Evolutionary conservation across 2,797 vertebrate species (phyloP).

Genomic region (Thaleichthys pacificus): DNA sequence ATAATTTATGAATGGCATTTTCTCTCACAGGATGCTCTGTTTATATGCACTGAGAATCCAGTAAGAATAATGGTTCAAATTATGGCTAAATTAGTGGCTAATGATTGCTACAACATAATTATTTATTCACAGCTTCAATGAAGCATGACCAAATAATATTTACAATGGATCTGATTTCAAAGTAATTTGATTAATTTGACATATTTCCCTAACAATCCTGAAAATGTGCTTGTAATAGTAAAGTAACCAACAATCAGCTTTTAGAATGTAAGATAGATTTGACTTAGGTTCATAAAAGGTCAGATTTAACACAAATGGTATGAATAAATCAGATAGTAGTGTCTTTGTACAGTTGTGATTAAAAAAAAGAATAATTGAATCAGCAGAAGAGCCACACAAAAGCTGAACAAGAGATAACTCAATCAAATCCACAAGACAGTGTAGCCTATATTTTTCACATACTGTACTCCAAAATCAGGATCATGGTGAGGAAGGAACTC

Average conservation of each 20-base stretch:
- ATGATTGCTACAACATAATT: slow-evolving; percentile 17
- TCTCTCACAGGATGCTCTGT: neutral
- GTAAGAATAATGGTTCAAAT: too few relatives aligned
- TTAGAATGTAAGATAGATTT: too few relatives aligned
- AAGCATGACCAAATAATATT: neutral
- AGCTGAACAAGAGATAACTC: neutral
- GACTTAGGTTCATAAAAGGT: neutral
- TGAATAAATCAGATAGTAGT: neutral
- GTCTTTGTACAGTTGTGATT: too few relatives aligned
- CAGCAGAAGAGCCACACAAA: too few relatives aligned
- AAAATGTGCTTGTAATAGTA: too few relatives aligned
- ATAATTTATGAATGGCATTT: neutral
- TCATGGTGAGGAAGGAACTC: neutral
- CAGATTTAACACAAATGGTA: neutral
- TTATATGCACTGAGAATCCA: too few relatives aligned
- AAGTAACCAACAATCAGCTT: too few relatives aligned
- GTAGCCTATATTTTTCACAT: neutral
- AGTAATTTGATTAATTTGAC: neutral
- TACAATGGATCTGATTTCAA: neutral
- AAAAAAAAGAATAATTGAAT: too few relatives aligned
- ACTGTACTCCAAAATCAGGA: slow-evolving; percentile 1
- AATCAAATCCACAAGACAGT: neutral
- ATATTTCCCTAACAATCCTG: neutral
- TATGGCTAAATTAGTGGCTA: neutral
- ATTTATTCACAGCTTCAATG: neutral